phyloP scores from a whole-genome alignment of 2,797 vertebrate genomes.

The Numenius phaeopus region DNA sequence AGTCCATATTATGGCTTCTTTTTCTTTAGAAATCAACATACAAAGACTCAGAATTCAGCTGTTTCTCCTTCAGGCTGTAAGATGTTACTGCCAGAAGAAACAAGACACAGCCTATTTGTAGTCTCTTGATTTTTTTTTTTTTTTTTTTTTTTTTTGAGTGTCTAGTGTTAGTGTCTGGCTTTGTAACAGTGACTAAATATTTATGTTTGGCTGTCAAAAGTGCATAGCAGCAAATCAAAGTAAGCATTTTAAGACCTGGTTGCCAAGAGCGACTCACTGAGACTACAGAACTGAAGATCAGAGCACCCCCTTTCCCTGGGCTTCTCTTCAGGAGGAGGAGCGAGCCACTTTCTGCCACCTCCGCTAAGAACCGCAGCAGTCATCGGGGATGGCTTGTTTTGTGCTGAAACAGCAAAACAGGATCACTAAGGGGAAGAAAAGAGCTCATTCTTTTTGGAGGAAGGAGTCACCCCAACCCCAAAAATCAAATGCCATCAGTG shows the following conservation, averaged over 20 bases:
- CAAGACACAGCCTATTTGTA: neutral
- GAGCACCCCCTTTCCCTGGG: neutral
- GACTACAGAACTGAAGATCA: neutral
- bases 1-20: neutral
- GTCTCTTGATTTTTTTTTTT: neutral
- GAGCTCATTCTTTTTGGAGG: neutral
- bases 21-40: neutral
- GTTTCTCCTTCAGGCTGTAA: neutral
- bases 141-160: neutral
- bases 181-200: constrained; percentile 1
- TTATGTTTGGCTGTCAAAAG: neutral
- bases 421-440: neutral
- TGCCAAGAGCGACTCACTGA: neutral
- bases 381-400: neutral
- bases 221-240: neutral
- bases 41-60: neutral
- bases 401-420: neutral
- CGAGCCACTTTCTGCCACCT: neutral
- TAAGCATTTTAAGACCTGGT: neutral
- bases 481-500: neutral
- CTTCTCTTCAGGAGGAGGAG: neutral
- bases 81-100: neutral
- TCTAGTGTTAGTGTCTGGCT: neutral
- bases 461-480: neutral
- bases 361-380: neutral